phyloP scores from a whole-genome alignment of 1,140 invertebrate species.

The Megathymus violae region DNA sequence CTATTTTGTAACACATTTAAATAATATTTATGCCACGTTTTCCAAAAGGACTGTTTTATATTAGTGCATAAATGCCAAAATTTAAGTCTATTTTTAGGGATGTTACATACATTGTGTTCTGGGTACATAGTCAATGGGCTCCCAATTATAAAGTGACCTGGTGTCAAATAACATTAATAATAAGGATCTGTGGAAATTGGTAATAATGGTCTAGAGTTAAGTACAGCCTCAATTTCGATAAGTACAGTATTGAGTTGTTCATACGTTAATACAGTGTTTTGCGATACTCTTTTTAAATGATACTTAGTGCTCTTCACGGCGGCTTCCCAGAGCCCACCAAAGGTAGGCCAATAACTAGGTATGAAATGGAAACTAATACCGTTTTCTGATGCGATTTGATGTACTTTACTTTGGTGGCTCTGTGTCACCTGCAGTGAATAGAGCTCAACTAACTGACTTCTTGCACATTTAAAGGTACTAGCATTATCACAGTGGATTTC shows the following conservation, averaged over 20 bases:
- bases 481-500: constrained; percentile 12
- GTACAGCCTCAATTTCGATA: neutral
- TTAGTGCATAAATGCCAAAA: constrained; percentile 29
- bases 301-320: neutral
- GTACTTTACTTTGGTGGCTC: constrained; percentile 1
- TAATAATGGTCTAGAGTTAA: neutral
- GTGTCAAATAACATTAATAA: constrained; percentile 8
- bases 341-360: constrained; percentile 3
- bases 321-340: constrained; percentile 9
- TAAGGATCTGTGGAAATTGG: neutral
- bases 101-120: constrained; percentile 20
- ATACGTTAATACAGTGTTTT: neutral
- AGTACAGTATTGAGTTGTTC: neutral
- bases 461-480: constrained; percentile 1
- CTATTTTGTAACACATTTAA: constrained; percentile 42
- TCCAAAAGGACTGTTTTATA: constrained; percentile 48
- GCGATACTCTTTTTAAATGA: neutral
- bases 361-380: constrained; percentile 8
- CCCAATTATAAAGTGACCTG: neutral
- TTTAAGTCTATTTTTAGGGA: constrained; percentile 11
- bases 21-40: constrained; percentile 46
- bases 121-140: constrained; percentile 15
- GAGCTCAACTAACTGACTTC: neutral
- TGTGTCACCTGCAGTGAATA: neutral
- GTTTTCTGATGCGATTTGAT: neutral